Base-by-base conservation (phyloP, 2,888 invertebrate species). In the Abrostola triplasia region DNA sequence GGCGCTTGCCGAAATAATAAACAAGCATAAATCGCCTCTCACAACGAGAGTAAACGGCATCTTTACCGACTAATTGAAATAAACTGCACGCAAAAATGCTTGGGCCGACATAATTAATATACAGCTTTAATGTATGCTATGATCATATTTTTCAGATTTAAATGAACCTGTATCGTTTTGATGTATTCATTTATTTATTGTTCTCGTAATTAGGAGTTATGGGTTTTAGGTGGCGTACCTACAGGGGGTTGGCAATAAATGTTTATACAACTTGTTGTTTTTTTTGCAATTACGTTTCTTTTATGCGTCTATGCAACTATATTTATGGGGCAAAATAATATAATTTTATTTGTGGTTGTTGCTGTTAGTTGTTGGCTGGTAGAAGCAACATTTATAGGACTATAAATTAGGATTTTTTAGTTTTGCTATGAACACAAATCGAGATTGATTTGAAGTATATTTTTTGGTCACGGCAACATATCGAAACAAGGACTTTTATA, bases 51-150 rank as follows among this genome's bases (percentile, higher is more conserved):
- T 77, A 72, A 83, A 80, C 73, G 79, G 81, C 82, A 82, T 79
- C 83, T 76, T 66, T 70, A 64, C 61, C 41, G 77, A 80, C 80
- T 88, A 89, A 90, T 89, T 91, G 87, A 86, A 88, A 90, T 88
- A 84, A 88, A 90, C 70, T 84, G 87, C 85, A 75, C 53, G 52
- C 72, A 72, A 82, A 82, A 83, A 81, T 71, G 53, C 37, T 60
- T 64, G 55, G 53, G 41, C 49, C 12, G 44, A 66, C 65, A 60
- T 67, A 56, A 53, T 53, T 59, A 59, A 68, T 50, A 62, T 11
- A 48, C 47, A 67, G 52, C 67, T 71, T 54, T 64, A 59, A 60
- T 68, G 59, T 57, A 67, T 58, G 51, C 71, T 76, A 77, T 74
- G 65, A 77, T 74, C 13, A 73, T 70, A 81, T 74, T 71, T 75